A percentile compares a stretch with the other conserved stretches of the same genome.
Evolutionary conservation across 92 coral and sea anemone species (phyloP).

Genomic region (Montipora capitata): DNA sequence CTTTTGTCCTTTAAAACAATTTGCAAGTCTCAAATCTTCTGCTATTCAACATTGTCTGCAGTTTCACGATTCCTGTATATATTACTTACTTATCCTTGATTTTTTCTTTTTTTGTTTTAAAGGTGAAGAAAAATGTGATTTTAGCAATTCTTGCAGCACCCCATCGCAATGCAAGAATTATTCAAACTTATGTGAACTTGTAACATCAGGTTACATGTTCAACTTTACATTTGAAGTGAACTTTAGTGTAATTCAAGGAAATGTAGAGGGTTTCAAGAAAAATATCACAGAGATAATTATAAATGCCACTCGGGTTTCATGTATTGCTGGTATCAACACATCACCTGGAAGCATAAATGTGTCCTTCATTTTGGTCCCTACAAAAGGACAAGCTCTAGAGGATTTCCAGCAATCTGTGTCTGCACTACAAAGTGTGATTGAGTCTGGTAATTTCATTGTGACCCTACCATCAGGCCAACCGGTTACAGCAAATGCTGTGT

Average conservation of each 20-base stretch:
- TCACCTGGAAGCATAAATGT: constrained; percentile 79
- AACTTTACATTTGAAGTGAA: neutral
- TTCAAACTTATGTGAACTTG: neutral
- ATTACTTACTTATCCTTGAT: neutral
- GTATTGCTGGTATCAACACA: constrained; percentile 56
- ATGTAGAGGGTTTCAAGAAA: neutral
- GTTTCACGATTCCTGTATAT: no score
- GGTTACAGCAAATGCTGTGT: constrained; percentile 66
- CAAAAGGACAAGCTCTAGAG: constrained; percentile 30
- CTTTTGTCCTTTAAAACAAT: no score
- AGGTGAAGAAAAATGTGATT: neutral
- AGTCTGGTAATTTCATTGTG: constrained; percentile 55
- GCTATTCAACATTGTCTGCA: no score
- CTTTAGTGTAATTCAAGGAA: neutral
- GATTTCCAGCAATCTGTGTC: constrained; percentile 31
- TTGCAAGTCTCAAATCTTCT: no score
- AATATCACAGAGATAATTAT: neutral
- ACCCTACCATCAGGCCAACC: constrained; percentile 60
- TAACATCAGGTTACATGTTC: neutral
- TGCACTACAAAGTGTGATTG: constrained; percentile 51
- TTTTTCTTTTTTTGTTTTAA: neutral
- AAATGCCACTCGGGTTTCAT: neutral
- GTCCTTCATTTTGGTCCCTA: constrained; percentile 51
- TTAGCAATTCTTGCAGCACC: neutral
- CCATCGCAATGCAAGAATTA: neutral